Evolutionary conservation across 2,888 invertebrate species (phyloP).

Genomic region (Idaea straminata): DNA sequence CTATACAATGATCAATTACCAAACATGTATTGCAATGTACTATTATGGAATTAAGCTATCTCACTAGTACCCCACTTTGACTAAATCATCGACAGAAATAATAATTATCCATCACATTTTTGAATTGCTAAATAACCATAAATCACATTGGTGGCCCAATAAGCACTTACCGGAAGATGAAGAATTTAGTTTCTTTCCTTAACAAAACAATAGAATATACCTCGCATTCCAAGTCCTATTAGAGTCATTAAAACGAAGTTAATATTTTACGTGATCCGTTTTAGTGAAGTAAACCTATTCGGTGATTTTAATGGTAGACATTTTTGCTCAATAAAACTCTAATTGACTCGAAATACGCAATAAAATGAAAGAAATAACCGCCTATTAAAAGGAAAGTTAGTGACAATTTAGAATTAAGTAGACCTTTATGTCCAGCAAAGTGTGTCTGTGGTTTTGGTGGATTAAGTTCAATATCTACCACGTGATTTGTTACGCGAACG

Average conservation of each 20-base stretch:
- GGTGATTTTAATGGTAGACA: background rate
- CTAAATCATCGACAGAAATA: too few relatives aligned
- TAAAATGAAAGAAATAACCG: slow-evolving; percentile 23
- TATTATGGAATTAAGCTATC: too few relatives aligned
- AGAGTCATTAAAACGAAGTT: background rate
- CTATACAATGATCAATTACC: too few relatives aligned
- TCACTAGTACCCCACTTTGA: too few relatives aligned
- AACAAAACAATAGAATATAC: background rate
- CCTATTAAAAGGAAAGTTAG: slow-evolving; percentile 29
- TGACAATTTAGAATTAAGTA: slow-evolving; percentile 13
- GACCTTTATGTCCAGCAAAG: slow-evolving; percentile 30
- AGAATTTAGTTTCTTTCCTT: background rate
- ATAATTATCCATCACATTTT: too few relatives aligned
- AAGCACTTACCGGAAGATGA: background rate
- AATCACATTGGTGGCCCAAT: background rate
- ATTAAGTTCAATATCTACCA: slow-evolving; percentile 46
- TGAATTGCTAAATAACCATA: background rate
- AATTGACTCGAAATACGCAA: slow-evolving; percentile 23
- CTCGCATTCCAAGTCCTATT: slow-evolving; percentile 1
- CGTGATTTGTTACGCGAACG: slow-evolving; percentile 51
- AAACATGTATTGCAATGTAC: too few relatives aligned
- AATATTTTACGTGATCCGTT: slow-evolving; percentile 6
- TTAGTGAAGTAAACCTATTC: background rate
- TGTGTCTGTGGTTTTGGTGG: slow-evolving; percentile 46
- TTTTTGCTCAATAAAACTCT: slow-evolving; percentile 9